A percentile compares a stretch with the other conserved stretches of the same genome.
Conservation (phyloP, 2,113 vertebrate genomes). For the Lamprotornis superbus region DNA sequence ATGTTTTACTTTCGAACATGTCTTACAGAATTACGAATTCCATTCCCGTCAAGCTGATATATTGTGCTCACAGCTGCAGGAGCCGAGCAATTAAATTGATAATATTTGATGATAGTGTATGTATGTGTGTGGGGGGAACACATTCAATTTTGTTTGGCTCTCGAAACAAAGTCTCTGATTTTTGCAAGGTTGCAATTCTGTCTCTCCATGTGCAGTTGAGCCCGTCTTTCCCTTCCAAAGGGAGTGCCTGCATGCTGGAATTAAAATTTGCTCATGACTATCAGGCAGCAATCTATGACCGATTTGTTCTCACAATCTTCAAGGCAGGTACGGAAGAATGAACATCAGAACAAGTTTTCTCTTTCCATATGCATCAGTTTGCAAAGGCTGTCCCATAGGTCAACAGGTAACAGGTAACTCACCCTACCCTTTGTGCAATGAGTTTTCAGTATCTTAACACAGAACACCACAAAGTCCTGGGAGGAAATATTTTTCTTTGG, state of each 20-base stretch:
- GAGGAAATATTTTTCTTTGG: neutral
- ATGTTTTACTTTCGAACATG: neutral
- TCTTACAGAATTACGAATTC: constrained; percentile 28
- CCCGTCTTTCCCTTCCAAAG: constrained; percentile 49
- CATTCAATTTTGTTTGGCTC: constrained; percentile 61
- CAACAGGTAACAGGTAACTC: constrained; percentile 10
- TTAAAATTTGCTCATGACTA: constrained; percentile 45
- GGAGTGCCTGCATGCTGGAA: constrained; percentile 56
- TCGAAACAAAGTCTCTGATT: constrained; percentile 38
- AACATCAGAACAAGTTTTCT: constrained; percentile 35
- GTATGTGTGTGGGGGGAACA: constrained; percentile 36
- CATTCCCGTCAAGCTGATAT: constrained; percentile 55
- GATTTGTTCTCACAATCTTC: constrained; percentile 65
- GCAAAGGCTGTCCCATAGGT: neutral
- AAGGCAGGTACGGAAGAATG: neutral
- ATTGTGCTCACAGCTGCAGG: constrained; percentile 52
- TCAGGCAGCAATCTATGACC: constrained; percentile 50
- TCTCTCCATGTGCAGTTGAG: constrained; percentile 25
- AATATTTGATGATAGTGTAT: constrained; percentile 58
- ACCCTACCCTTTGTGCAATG: neutral
- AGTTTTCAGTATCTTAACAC: neutral
- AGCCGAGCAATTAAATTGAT: constrained; percentile 63
- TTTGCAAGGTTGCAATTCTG: constrained; percentile 57
- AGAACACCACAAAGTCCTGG: neutral
- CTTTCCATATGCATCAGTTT: constrained; percentile 15